A percentile compares a stretch with the other conserved stretches of the same genome.
These are phyloP conservation scores for Brienomyrus brachyistius DNA, from an alignment of 2,113 vertebrate species.

Conservation along the genomic window DNA sequence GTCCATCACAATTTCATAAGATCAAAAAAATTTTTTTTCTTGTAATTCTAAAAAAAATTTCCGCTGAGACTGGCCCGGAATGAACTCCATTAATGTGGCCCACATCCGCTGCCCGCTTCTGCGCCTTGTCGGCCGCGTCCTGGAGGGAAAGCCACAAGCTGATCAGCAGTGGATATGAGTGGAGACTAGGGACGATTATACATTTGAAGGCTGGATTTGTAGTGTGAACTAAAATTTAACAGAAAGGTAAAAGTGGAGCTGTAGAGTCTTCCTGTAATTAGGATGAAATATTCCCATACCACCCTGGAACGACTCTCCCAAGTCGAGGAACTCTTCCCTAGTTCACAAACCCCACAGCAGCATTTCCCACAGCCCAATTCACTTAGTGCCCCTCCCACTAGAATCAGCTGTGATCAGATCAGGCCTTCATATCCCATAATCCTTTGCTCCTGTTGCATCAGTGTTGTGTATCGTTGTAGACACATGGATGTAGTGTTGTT, in stretches of 20 bases:
- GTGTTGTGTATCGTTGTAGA: background rate
- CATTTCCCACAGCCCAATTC: background rate
- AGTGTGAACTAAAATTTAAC: conserved; percentile 5
- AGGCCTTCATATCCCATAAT: background rate
- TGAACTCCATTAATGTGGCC: background rate
- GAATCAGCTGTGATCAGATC: background rate
- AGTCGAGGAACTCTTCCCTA: background rate
- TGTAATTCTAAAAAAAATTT: background rate
- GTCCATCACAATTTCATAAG: background rate
- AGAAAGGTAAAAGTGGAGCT: background rate
- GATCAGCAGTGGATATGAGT: background rate
- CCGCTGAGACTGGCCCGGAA: background rate
- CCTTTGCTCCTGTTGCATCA: background rate
- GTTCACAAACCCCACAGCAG: background rate
- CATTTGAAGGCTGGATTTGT: conserved; percentile 12
- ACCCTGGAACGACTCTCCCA: background rate
- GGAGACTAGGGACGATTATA: background rate
- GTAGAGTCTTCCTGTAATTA: conserved; percentile 21
- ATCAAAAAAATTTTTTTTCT: background rate
- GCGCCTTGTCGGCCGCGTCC: background rate
- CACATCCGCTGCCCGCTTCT: background rate
- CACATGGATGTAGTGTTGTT: background rate
- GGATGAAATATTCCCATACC: background rate
- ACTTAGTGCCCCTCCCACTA: background rate
- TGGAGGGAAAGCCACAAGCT: background rate